Conservation (phyloP, 2,888 invertebrate genomes). For the Stictocephala bisonia region DNA sequence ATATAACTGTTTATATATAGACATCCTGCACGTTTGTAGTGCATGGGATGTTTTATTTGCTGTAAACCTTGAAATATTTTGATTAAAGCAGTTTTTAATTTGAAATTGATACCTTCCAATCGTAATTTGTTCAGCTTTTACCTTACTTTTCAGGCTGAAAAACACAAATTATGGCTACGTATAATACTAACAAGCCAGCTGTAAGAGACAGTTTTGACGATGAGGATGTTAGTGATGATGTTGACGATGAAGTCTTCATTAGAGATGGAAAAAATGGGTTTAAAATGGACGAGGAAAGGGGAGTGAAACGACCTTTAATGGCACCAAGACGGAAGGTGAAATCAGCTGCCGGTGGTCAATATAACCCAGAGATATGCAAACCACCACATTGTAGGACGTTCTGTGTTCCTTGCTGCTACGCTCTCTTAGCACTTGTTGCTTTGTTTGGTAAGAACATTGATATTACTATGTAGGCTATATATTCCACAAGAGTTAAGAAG, state of each 20-base stretch:
- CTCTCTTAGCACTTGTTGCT: constrained; percentile 70
- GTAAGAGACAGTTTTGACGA: constrained; percentile 78
- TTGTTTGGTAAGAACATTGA: constrained; percentile 67
- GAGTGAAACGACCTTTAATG: constrained; percentile 79
- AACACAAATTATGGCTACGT: constrained; percentile 43
- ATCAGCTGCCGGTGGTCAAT: constrained; percentile 61
- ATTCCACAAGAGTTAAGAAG: too few relatives aligned
- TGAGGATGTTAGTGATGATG: constrained; percentile 76
- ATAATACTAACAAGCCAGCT: constrained; percentile 67
- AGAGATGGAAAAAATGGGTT: constrained; percentile 75
- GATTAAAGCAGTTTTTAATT: too few relatives aligned
- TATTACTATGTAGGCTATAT: too few relatives aligned
- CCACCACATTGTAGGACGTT: constrained; percentile 58
- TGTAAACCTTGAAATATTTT: too few relatives aligned
- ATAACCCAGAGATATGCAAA: constrained; percentile 49
- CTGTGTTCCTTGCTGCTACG: constrained; percentile 76
- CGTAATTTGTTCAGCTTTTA: too few relatives aligned
- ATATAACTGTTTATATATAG: too few relatives aligned
- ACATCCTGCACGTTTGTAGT: too few relatives aligned
- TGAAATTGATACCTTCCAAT: too few relatives aligned
- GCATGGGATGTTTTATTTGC: too few relatives aligned
- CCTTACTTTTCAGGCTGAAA: too few relatives aligned
- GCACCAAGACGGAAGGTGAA: constrained; percentile 74
- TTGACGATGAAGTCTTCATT: constrained; percentile 83
- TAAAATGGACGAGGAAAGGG: constrained; percentile 74